Conservation (phyloP, 2,888 invertebrate genomes). For the Cancer borealis region DNA sequence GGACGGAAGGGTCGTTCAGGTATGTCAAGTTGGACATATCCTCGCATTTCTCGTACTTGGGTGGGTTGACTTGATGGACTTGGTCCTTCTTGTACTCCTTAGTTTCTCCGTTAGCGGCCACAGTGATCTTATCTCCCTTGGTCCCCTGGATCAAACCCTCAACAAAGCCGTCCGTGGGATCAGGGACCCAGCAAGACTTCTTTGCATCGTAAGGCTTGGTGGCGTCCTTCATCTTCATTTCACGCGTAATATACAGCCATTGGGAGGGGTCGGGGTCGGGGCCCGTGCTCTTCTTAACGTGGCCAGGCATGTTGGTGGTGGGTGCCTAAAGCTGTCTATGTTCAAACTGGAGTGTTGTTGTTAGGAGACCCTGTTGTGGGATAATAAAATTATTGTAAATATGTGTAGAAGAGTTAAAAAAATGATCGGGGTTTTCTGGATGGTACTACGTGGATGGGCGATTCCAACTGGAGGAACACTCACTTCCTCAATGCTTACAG, state of each 20-base stretch:
- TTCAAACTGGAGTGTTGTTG: conserved; percentile 35
- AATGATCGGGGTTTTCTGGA: not conserved
- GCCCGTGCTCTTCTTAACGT: conserved; percentile 76
- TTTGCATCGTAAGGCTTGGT: conserved; percentile 94
- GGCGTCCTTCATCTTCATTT: conserved; percentile 98
- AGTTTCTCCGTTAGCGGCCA: conserved; percentile 59
- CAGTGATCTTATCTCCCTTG: conserved; percentile 63
- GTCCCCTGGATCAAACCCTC: conserved; percentile 68
- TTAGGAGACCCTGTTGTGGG: conserved; percentile 10
- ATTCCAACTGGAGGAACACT: not conserved
- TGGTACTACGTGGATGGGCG: not conserved
- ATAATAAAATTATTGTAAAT: not conserved
- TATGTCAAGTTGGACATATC: conserved; percentile 99
- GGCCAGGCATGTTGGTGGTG: conserved; percentile 85
- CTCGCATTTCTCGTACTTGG: conserved; percentile 99
- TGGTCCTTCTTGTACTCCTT: conserved; percentile 90
- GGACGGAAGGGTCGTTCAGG: conserved; percentile 98
- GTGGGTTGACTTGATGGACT: conserved; percentile 97
- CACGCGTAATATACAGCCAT: conserved; percentile 95
- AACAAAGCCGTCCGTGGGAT: conserved; percentile 97
- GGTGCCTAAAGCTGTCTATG: conserved; percentile 64
- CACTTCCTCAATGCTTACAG: not conserved
- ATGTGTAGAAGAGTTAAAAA: not conserved
- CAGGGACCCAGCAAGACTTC: conserved; percentile 89
- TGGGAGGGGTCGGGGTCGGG: conserved; percentile 95